These are phyloP conservation scores for Hyperoplus immaculatus DNA, from an alignment of 2,797 vertebrate species.

Conservation along the genomic window DNA sequence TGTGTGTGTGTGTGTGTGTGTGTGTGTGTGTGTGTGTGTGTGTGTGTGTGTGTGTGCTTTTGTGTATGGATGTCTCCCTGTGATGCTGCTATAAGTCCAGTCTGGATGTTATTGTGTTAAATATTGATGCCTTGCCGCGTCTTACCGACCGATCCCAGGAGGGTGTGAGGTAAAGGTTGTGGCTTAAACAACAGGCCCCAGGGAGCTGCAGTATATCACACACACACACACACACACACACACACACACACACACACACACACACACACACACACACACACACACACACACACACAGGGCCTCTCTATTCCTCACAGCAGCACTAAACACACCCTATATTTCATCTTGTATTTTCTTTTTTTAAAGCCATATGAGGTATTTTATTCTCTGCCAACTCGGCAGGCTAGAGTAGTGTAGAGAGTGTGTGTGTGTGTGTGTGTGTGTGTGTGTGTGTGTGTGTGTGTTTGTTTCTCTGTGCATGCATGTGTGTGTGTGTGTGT, in stretches of 20 bases:
- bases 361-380: conserved; percentile 27
- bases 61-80: conserved; percentile 4
- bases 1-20: conserved; percentile 13
- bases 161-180: conserved; percentile 70
- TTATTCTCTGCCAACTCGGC: conserved; percentile 46
- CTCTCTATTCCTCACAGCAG: conserved; percentile 40
- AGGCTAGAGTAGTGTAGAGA: conserved; percentile 16
- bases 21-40: conserved; percentile 13
- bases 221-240: conserved; percentile 6
- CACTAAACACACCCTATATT: conserved; percentile 48
- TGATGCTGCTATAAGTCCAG: conserved; percentile 47
- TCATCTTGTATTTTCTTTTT: conserved; percentile 26
- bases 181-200: conserved; percentile 59
- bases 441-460: no score
- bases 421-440: no score
- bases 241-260: no score
- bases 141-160: conserved; percentile 59
- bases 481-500: no score
- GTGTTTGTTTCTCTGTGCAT: no score
- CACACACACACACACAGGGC: neutral
- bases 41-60: conserved; percentile 16
- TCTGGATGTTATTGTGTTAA: conserved; percentile 60
- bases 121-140: conserved; percentile 68
- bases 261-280: no score
- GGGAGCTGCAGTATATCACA: conserved; percentile 56